Base-by-base conservation (phyloP, 1,140 invertebrate species). In the Drosophila kepulauana region DNA sequence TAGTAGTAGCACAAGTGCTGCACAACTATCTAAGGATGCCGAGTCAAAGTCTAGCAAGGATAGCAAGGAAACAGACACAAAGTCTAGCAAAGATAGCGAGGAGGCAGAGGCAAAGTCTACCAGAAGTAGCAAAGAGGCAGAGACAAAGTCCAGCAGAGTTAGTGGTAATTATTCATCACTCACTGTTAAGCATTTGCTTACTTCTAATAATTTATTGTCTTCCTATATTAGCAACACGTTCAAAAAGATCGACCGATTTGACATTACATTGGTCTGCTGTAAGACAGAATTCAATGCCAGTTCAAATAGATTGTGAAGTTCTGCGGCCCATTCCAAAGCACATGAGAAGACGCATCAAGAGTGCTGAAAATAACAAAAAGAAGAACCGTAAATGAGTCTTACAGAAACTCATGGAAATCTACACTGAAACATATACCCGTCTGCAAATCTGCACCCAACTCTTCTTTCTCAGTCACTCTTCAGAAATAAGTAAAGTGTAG, bases 211-310 rank as follows among this genome's bases (percentile, higher is more conserved):
- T 13, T 20, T 1, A 2, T 54, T 38, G 25, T 33, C 52, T 66
- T 15, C 38, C 33, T n/a, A 30, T 7, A 58, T 11, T 25, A 88
- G 76, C 25, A 6, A 58, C 51, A 6, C 33, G 56, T 5, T 11
- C 41, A 2, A 70, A 57, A 20, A 52, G 63, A 1, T 89, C 16
- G n/a, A 45, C 52, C 4, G 57, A 51, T 20, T 68, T 66, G 35
- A 72, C 73, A 15, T 28, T 87, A 6, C 87, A 68, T 10, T 91
- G 90, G 90, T 51, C 81, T 1, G 73, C 73, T 4, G 62, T 79
- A 51, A 65, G 92, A 41, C 92, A 92, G 58, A 91, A 89, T 13
- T 91, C 92, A 7, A 92, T 92, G 91, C 92, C 92, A 11, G 92
- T 92, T 0, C 92, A 92, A 82, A 92, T 92, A 43, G 92, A 92